Conservation (phyloP, 2,113 vertebrate genomes). For the Percina caprodes region DNA sequence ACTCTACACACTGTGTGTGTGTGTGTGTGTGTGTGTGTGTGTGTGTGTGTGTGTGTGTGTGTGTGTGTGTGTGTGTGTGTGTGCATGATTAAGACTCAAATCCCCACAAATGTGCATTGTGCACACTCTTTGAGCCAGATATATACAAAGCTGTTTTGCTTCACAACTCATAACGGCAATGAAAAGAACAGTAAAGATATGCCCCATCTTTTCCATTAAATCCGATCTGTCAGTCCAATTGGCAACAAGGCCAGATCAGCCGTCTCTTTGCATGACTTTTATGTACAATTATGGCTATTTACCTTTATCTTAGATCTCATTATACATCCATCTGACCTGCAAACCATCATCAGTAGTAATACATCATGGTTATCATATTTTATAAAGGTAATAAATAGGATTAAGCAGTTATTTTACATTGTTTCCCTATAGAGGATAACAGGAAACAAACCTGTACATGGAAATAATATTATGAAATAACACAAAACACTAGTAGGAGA, state of each 20-base stretch:
- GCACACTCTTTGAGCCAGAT: neutral
- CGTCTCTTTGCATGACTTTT: neutral
- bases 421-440: neutral
- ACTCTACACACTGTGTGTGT: neutral
- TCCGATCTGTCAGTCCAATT: neutral
- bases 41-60: neutral
- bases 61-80: no score
- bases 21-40: neutral
- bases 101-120: neutral
- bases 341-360: constrained; percentile 1
- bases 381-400: neutral
- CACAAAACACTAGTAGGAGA: neutral
- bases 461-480: neutral
- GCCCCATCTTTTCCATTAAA: no score
- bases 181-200: neutral
- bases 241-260: neutral
- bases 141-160: neutral
- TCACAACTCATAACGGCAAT: neutral
- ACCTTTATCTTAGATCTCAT: constrained; percentile 22
- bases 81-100: neutral
- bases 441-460: neutral
- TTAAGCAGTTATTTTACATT: neutral
- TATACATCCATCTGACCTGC: constrained; percentile 13
- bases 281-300: constrained; percentile 9
- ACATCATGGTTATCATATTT: neutral